A percentile compares a stretch with the other conserved stretches of the same genome.
Evolutionary conservation across 2,797 vertebrate species (phyloP).

Genomic region (Microhierax caerulescens): DNA sequence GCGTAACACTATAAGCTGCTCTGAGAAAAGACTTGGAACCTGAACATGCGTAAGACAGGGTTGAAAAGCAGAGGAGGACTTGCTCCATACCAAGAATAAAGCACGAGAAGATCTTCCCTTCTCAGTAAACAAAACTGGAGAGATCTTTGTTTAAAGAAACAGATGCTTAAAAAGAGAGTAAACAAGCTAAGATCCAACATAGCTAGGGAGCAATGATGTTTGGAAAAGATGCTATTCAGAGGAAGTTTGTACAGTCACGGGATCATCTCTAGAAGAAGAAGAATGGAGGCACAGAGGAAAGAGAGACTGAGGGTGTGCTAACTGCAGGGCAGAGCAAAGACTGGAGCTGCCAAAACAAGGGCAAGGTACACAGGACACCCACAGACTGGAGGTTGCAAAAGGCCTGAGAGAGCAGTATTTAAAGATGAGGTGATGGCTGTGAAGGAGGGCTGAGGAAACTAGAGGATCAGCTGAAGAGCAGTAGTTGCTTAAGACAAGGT

Average conservation of each 20-base stretch:
- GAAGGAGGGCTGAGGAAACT: neutral
- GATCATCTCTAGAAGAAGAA: neutral
- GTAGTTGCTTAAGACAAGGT: neutral
- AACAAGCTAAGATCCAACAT: neutral
- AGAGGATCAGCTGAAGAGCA: neutral
- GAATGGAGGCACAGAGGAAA: neutral
- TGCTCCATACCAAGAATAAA: neutral
- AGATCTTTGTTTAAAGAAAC: neutral
- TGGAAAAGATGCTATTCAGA: neutral
- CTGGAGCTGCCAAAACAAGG: neutral
- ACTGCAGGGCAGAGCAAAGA: neutral
- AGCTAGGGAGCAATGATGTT: neutral
- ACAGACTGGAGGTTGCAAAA: neutral
- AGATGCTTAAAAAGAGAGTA: neutral
- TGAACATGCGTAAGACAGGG: neutral
- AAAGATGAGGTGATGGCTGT: neutral
- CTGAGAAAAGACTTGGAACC: neutral
- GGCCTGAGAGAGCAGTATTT: neutral
- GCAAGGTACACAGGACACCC: neutral
- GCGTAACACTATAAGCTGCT: neutral
- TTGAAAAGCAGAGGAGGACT: neutral
- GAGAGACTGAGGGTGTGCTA: accelerated
- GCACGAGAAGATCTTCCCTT: neutral
- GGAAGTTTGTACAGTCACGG: neutral
- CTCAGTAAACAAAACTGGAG: neutral